Evolutionary conservation across 2,797 vertebrate genomes (phyloP), one percentile per base, ranked within the genome.

Genomic region (Lagorchestes hirsutus): DNA sequence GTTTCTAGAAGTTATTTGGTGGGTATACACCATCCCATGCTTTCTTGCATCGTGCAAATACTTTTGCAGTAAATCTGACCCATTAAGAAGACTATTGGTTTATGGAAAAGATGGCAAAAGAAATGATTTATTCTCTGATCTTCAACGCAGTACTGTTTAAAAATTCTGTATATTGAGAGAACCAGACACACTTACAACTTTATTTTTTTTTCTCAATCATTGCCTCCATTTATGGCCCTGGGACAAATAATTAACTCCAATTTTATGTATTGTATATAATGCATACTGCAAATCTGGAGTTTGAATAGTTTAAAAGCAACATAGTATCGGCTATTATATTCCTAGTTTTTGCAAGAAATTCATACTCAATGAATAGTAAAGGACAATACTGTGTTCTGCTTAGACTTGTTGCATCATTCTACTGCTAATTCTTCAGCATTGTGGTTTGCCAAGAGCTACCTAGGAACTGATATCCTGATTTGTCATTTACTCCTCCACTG

Each of bases 1-100:
- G 95, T 97, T 97, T 97, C 96, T 95, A 97, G 96, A 97, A 97
- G 95, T 97, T 95, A 96, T 94, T 97, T 96, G 93, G 95, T 95
- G 90, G 94, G 34, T 93, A 92, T 92, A 96, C 29, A 54, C 67
- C 91, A 82, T 40, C 50, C 0, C 55, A 40, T 56, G 94, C 91
- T 95, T 50, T 91, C 96, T 96, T 27, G 90, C 18, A 93, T 50
- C 90, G 59, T 96, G 92, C 92, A 97, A 92, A 96, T 57, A 94
- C 91, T 54, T 90, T 14, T 87, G 58, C 91, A 27, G 74, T 87
- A 46, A 87, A 87, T 87, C 24, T 87, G 54, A 40, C 67, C 95
- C 55, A 55, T 93, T 50, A 93, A 6, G 16, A n/a, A 97, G 56
- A 95, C 90, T 67, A 55, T 34, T 74, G 31, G 54, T 95, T 95